Evolutionary conservation across 2,113 vertebrate species (phyloP), one percentile per base, ranked within the genome.

Genomic region (Plecotus auritus): DNA sequence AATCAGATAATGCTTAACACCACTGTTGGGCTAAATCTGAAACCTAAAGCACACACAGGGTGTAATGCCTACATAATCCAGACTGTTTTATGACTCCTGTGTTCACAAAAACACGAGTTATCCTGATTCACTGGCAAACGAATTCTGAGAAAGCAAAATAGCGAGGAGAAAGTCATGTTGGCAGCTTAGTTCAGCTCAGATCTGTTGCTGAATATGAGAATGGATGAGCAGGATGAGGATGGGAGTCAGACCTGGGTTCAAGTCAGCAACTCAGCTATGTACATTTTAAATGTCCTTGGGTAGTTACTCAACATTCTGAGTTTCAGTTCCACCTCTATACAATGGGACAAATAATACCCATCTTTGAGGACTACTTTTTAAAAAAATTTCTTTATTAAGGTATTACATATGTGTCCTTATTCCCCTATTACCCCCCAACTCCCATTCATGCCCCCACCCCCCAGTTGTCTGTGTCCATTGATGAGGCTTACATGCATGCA

Each of bases 1-100:
- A 96, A 92, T 94, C 73, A 77, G 89, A 97, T 97, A 96, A 90
- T 91, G 66, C 82, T 97, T 95, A 90, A 85, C 69, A 66, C 73
- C 67, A 64, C 92, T 92, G 64, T 97, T 96, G 95, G 72, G 35
- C 56, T 96, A 94, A 90, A 88, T 96, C 87, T 94, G 96, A 95
- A 97, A 93, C 76, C 72, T 90, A 77, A 94, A 94, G 96, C 87
- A 86, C 67, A 94, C 94, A 93, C 82, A 93, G 56, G 40, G 88
- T 93, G 73, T 94, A 61, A 91, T 88, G 80, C 81, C 74, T 95
- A 47, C 80, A 14, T 92, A 77, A 92, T 6, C 17, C 30, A 92
- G 69, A 85, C 42, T 67, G 37, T 93, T 95, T 96, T 73, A 76
- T 95, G 95, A 74, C 90, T 88, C 23, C 66, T 18, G 9, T 73